Conservation (phyloP, 2,797 vertebrate species). For the Lithobates sylvaticus region DNA sequence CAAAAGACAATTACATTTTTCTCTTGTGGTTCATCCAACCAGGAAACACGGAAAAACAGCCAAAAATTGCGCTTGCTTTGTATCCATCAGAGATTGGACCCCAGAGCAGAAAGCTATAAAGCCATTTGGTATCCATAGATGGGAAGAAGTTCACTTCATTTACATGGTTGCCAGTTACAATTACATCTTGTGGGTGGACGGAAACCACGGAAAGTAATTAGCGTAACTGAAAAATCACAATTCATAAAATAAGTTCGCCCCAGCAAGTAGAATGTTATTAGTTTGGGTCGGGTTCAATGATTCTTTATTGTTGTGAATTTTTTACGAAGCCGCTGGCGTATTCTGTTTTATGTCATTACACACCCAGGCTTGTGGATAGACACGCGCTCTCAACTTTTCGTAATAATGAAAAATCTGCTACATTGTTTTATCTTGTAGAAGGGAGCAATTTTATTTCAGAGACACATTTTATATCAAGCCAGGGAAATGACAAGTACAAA, state of each 20-base stretch:
- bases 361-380: slow-evolving; percentile 2
- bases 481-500: neutral
- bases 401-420: slow-evolving; percentile 17
- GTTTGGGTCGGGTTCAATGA: neutral
- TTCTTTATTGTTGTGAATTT: slow-evolving; percentile 15
- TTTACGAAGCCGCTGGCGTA: slow-evolving; percentile 14
- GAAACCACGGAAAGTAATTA: slow-evolving; percentile 26
- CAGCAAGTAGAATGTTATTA: slow-evolving; percentile 6
- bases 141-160: neutral
- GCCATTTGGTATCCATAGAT: slow-evolving; percentile 2
- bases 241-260: neutral
- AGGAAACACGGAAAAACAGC: neutral
- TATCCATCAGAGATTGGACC: neutral
- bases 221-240: neutral
- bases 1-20: neutral
- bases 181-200: slow-evolving; percentile 10
- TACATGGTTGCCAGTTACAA: neutral
- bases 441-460: neutral
- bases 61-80: neutral
- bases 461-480: neutral
- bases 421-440: slow-evolving; percentile 8
- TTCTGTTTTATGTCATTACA: slow-evolving; percentile 9
- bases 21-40: slow-evolving; percentile 13
- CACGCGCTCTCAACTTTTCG: neutral
- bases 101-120: neutral